Base-by-base conservation (phyloP, 2,113 vertebrate genomes). In the Hypanus sabinus region DNA sequence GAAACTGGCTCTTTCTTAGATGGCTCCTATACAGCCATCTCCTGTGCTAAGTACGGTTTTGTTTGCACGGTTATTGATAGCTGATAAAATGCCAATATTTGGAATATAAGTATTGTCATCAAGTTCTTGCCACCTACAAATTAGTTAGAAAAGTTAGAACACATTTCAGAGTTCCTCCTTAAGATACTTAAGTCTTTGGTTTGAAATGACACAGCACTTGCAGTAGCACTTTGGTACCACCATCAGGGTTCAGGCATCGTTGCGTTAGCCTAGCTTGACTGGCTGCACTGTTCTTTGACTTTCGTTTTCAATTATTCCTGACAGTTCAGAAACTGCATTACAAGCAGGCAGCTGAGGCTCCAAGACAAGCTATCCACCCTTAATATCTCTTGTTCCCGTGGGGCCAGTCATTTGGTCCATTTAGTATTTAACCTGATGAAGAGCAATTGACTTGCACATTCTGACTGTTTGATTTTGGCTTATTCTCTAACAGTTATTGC, bases 371-470 rank as follows among this genome's bases (percentile, higher is more conserved):
- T 24, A 70, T 73, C 70, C 91, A 30, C 10, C 22, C 22, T 22
- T 75, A 65, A 75, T 73, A 75, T 30, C 68, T 93, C 70, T 93
- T 71, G 91, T 93, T 90, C 70, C 70, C 46, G 55, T 46, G 70
- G 38, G 38, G 70, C 36, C 36, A 93, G 11, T 73, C 91, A 30
- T 93, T 91, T 55, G 36, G 68, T 93, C 70, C 68, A 71, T 93
- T 75, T 73, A 75, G 70, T 75, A 46, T 75, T 93, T 75, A 93
- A 93, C 22, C 11, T 93, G 70, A 75, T 75, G 38, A 93, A 93
- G 68, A 71, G 22, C 70, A 73, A 73, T 93, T 38, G 36, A 73
- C 70, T 93, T 73, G 36, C 24, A 55, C 38, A 75, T 70, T 46
- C 8, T 71, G 36, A 73, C 20, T 93, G 73, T 75, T 93, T 93